Base-by-base conservation (phyloP, 2,888 invertebrate species). In the Lasioglossum morio region DNA sequence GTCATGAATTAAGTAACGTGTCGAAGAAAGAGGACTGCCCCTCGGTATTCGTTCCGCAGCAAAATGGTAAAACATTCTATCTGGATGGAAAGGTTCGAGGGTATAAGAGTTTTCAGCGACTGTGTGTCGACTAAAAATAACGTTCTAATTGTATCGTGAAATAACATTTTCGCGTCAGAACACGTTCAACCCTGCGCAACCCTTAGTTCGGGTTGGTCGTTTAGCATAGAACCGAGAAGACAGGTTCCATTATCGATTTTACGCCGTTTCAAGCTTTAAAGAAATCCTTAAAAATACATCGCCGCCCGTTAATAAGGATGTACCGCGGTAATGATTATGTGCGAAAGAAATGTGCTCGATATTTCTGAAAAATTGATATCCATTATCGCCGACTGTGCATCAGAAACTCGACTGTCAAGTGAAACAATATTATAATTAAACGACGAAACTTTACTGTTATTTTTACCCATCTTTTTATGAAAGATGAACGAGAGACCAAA, bases 1-100 rank as follows among this genome's bases (percentile, higher is more conserved):
- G 19, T 66, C 34, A 34, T 66, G 66, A 66, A 66, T 66, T 66
- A 66, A 66, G 66, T 34, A 66, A 66, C 63, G 16, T 30, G 30
- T 63, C 63, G 30, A 16, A 63, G 63, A 63, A 34, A 34, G 34
- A 34, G 34, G 66, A 66, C 34, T 34, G 34, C 66, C 66, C 19
- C 10, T 3, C 34, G 34, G 66, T 34, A 34, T 66, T 34, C 66
- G 34, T 10, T 19, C 19, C 34, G 66, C 10, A 53, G 66, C 66
- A 34, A 30, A 66, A 66, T 19, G 66, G 34, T 34, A 10, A 66
- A 66, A 23, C 34, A 34, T 30, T 66, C 30, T 66, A 19, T 34
- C 66, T 34, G 66, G 30, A 30, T 34, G 23, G 34, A 66, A 34
- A 34, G 34, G 34, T 66, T 30, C 66, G 34, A 34, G 3, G 23